These are phyloP conservation scores for Hyppa rectilinea DNA, from an alignment of 2,888 invertebrate species.

Conservation along the genomic window DNA sequence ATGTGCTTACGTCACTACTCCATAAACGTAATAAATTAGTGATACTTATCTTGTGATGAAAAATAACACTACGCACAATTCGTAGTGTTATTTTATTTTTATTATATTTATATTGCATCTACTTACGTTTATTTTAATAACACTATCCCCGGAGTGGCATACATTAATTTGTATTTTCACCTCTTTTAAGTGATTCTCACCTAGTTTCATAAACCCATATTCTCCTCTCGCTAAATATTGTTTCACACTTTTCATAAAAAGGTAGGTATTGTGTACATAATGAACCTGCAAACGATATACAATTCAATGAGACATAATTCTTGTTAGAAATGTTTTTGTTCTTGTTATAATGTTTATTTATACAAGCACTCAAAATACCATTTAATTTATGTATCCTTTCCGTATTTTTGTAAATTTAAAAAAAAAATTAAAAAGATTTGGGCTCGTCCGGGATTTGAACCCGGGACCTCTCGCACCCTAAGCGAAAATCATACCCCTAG, in stretches of 20 bases:
- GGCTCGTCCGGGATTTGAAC: slow-evolving; percentile 91
- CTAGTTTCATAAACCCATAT: slow-evolving; percentile 39
- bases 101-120: no score
- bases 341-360: slow-evolving; percentile 30
- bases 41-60: not conserved
- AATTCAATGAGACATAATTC: slow-evolving; percentile 65
- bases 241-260: slow-evolving; percentile 61
- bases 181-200: not conserved
- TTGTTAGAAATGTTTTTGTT: slow-evolving; percentile 17
- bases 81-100: no score
- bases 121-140: not conserved
- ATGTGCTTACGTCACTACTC: no score
- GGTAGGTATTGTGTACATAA: slow-evolving; percentile 65
- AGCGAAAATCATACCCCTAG: slow-evolving; percentile 91
- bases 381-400: no score
- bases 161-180: slow-evolving; percentile 24
- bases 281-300: slow-evolving; percentile 66
- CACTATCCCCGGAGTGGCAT: slow-evolving; percentile 8
- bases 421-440: slow-evolving; percentile 66
- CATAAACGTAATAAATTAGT: not conserved
- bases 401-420: not conserved
- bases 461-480: slow-evolving; percentile 91
- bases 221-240: slow-evolving; percentile 32
- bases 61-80: not conserved
- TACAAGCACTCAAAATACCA: slow-evolving; percentile 25